Percentiles rank a stretch among this genome's conserved stretches.
Evolutionary conservation across 2,888 invertebrate species (phyloP).

Genomic region (Balanococcus diminutus): DNA sequence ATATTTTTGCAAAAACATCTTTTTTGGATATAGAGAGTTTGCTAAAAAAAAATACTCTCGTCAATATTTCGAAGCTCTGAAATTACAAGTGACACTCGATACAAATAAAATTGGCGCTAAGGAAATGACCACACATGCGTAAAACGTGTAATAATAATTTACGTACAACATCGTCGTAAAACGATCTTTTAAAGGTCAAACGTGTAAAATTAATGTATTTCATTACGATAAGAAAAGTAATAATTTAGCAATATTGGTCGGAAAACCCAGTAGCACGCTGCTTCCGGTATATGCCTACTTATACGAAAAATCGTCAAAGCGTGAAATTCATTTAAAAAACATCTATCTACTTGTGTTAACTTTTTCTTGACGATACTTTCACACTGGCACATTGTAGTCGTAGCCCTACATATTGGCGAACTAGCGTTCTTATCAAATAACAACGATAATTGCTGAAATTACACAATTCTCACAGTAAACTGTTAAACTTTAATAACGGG

Average conservation of each 20-base stretch:
- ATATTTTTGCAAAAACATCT: no score
- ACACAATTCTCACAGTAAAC: conserved; percentile 1
- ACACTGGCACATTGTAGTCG: background rate
- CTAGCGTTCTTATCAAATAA: conserved; percentile 28
- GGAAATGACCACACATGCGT: background rate
- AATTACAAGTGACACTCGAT: background rate
- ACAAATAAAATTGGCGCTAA: background rate
- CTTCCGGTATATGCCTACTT: background rate
- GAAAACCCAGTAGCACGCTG: background rate
- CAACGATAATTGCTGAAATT: conserved; percentile 38
- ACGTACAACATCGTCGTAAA: background rate
- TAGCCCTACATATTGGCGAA: background rate
- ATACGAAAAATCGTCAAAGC: background rate
- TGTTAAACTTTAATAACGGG: conserved; percentile 37
- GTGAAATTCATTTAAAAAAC: background rate
- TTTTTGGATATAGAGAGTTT: no score
- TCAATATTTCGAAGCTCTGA: background rate
- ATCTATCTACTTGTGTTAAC: conserved; percentile 26
- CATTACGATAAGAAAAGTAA: background rate
- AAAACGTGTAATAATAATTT: background rate
- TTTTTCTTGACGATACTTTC: conserved; percentile 30
- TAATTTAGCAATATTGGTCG: background rate
- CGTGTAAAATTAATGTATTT: conserved; percentile 3
- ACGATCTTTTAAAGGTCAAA: background rate
- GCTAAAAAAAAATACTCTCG: no score